Conservation (phyloP, 1,140 invertebrate species). For the Cyclina sinensis region DNA sequence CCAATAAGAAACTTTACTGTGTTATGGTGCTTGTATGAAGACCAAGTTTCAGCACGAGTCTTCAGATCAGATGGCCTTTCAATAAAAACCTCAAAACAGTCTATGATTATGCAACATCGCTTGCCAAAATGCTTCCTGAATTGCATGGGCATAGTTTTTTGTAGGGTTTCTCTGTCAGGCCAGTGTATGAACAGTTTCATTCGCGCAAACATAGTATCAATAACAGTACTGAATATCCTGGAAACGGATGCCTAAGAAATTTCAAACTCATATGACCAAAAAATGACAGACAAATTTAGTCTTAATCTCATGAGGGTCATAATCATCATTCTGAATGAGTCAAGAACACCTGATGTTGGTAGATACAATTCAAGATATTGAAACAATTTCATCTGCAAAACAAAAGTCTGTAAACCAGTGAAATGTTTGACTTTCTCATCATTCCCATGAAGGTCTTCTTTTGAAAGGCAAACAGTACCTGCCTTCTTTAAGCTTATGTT, state of each 20-base stretch:
- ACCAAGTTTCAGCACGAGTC: conserved; percentile 61
- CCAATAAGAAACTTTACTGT: conserved; percentile 67
- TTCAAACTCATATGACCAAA: conserved; percentile 39
- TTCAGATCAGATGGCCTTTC: conserved; percentile 57
- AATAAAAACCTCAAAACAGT: conserved; percentile 70
- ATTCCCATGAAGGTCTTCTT: conserved; percentile 13
- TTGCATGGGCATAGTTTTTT: conserved; percentile 63
- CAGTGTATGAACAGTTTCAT: conserved; percentile 60
- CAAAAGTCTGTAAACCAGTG: conserved; percentile 28
- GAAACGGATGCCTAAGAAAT: conserved; percentile 50
- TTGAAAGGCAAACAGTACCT: background rate
- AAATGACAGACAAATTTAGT: conserved; percentile 17
- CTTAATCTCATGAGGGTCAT: conserved; percentile 45
- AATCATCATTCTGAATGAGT: conserved; percentile 26
- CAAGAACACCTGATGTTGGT: background rate
- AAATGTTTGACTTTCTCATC: conserved; percentile 31
- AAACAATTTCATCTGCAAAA: conserved; percentile 21
- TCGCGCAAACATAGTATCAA: conserved; percentile 49
- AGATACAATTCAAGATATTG: conserved; percentile 17
- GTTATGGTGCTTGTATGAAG: conserved; percentile 63
- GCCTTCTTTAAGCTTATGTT: conserved; percentile 8
- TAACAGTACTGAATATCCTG: conserved; percentile 22
- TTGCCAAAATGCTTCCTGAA: conserved; percentile 63
- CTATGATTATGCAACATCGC: too few species aligned
- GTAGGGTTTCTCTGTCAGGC: conserved; percentile 56